A percentile compares a stretch with the other conserved stretches of the same genome.
phyloP scores from a whole-genome alignment of 2,888 invertebrate genomes.

The Bugulina stolonifera region DNA sequence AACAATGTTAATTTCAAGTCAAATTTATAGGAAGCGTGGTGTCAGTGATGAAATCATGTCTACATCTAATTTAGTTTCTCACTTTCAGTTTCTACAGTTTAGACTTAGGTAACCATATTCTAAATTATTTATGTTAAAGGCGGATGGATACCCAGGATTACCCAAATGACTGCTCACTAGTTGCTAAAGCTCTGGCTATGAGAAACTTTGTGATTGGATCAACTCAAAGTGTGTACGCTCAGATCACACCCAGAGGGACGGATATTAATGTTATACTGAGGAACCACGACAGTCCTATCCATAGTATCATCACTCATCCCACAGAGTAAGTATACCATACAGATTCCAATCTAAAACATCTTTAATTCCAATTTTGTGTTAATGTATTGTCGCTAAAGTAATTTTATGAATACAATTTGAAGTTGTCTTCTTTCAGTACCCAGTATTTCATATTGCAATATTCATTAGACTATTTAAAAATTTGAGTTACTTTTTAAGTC shows the following conservation, averaged over 20 bases:
- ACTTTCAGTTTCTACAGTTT: no score
- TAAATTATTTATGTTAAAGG: neutral
- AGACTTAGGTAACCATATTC: no score
- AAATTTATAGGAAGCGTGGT: no score
- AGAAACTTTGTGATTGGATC: slow-evolving; percentile 51
- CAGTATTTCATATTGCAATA: neutral
- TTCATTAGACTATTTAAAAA: neutral
- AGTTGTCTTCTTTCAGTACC: neutral
- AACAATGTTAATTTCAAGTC: no score
- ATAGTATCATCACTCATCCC: slow-evolving; percentile 48
- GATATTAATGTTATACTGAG: slow-evolving; percentile 38
- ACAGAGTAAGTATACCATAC: slow-evolving; percentile 36
- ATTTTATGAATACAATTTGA: neutral
- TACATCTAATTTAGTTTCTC: no score
- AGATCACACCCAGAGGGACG: slow-evolving; percentile 47
- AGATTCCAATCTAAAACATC: no score
- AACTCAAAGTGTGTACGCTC: slow-evolving; percentile 46
- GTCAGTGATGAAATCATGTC: no score
- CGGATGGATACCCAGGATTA: slow-evolving; percentile 37
- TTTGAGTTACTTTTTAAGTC: no score
- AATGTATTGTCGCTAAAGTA: no score
- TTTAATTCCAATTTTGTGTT: no score
- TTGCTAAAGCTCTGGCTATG: slow-evolving; percentile 44
- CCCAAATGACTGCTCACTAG: slow-evolving; percentile 50
- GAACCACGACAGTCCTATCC: slow-evolving; percentile 48